Percentiles rank a stretch among this genome's conserved stretches.
Evolutionary conservation across 1,140 invertebrate genomes (phyloP).

Genomic region (Brachionus koreanus): DNA sequence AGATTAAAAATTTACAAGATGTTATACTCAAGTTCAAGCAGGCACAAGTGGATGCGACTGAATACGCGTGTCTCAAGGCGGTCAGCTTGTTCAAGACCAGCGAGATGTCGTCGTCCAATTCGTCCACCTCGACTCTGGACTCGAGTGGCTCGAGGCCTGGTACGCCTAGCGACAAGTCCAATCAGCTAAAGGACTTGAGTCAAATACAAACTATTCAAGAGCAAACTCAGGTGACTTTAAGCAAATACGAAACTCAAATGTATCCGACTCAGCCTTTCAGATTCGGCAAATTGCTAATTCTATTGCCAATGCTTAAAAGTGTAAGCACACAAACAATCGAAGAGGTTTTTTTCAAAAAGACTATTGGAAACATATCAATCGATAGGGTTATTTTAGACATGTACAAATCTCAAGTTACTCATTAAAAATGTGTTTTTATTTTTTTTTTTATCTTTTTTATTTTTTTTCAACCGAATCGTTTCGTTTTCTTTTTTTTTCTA

Average conservation of each 20-base stretch:
- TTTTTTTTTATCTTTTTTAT: no score
- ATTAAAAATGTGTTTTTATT: no score
- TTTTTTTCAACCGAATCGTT: no score
- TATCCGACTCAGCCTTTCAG: conserved; percentile 71
- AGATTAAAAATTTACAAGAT: conserved; percentile 73
- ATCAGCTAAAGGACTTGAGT: conserved; percentile 64
- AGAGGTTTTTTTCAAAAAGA: conserved; percentile 83
- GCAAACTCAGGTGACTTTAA: conserved; percentile 73
- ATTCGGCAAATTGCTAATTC: conserved; percentile 74
- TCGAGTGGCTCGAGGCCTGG: not conserved
- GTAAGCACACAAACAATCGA: conserved; percentile 73
- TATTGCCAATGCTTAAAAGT: conserved; percentile 69
- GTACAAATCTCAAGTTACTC: conserved; percentile 62
- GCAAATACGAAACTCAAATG: conserved; percentile 67
- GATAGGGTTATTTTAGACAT: conserved; percentile 80
- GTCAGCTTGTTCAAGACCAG: conserved; percentile 78
- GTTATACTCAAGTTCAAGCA: conserved; percentile 70
- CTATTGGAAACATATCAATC: conserved; percentile 79
- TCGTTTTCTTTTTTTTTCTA: no score
- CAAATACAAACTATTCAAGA: conserved; percentile 73
- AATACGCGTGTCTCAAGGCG: conserved; percentile 79
- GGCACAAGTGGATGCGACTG: conserved; percentile 74
- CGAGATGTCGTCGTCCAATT: conserved; percentile 15
- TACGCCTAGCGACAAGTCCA: conserved; percentile 49
- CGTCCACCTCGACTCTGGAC: conserved; percentile 41